Evolutionary conservation across 2,888 invertebrate species (phyloP).

Genomic region (Lepidochrysops patricia): DNA sequence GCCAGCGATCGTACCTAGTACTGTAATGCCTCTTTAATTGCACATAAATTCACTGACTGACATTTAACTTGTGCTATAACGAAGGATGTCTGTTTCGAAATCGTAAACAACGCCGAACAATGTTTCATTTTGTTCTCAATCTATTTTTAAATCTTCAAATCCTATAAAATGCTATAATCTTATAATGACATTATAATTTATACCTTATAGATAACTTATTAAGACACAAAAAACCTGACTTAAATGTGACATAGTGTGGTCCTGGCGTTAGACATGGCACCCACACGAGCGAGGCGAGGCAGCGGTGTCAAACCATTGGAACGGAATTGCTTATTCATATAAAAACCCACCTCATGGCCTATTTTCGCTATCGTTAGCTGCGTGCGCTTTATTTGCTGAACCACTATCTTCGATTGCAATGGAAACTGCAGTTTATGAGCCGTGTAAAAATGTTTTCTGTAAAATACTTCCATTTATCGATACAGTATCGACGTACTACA

Average conservation of each 20-base stretch:
- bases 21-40: constrained; percentile 28
- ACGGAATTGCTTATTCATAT: constrained; percentile 43
- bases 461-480: background rate
- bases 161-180: no score
- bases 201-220: background rate
- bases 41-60: constrained; percentile 25
- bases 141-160: no score
- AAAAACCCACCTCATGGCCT: constrained; percentile 8
- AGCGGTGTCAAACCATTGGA: constrained; percentile 30
- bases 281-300: constrained; percentile 38
- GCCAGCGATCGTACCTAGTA: constrained; percentile 17
- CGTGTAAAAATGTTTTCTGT: constrained; percentile 1
- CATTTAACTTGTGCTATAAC: constrained; percentile 7
- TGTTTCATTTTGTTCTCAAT: no score
- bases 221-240: no score
- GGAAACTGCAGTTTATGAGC: constrained; percentile 6
- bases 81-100: background rate
- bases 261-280: background rate
- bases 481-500: background rate
- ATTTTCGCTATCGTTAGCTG: constrained; percentile 9
- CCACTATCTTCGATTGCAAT: background rate
- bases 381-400: constrained; percentile 1
- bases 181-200: no score
- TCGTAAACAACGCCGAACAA: background rate
- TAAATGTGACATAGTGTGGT: background rate